Conservation (phyloP, 2,113 vertebrate species). For the Takifugu flavidus region DNA sequence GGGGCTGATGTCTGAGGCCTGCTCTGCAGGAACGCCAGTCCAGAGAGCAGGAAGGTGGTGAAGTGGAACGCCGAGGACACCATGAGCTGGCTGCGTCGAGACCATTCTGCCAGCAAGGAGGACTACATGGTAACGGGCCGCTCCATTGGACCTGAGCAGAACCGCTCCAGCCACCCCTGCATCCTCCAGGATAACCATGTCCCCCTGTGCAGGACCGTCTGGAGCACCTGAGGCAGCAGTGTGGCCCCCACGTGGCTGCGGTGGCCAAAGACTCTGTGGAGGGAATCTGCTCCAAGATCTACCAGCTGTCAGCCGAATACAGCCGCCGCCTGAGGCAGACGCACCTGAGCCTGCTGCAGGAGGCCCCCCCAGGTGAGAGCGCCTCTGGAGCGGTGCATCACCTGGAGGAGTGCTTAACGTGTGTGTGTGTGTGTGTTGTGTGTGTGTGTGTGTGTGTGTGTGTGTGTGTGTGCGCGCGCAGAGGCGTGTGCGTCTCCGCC, state of each 20-base stretch:
- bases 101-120: conserved; percentile 95
- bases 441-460: not conserved
- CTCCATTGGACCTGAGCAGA: not conserved
- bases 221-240: conserved; percentile 93
- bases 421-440: no score
- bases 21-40: conserved; percentile 85
- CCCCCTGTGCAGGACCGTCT: conserved; percentile 84
- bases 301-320: conserved; percentile 92
- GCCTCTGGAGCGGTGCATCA: conserved; percentile 47
- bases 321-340: conserved; percentile 88
- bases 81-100: conserved; percentile 95
- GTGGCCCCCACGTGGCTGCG: conserved; percentile 89
- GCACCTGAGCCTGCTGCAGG: conserved; percentile 86
- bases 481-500: conserved; percentile 66
- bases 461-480: conserved; percentile 18
- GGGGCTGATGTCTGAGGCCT: conserved; percentile 5
- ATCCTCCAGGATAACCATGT: not conserved
- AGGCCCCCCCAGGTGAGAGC: conserved; percentile 39
- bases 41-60: conserved; percentile 96
- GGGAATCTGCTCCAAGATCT: conserved; percentile 98
- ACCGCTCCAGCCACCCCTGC: no score
- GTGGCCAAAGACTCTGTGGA: conserved; percentile 97
- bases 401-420: not conserved
- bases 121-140: conserved; percentile 89
- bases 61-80: conserved; percentile 99